These are phyloP conservation scores for Eutolmus rufibarbis DNA, from an alignment of 2,888 invertebrate species.

Conservation along the genomic window DNA sequence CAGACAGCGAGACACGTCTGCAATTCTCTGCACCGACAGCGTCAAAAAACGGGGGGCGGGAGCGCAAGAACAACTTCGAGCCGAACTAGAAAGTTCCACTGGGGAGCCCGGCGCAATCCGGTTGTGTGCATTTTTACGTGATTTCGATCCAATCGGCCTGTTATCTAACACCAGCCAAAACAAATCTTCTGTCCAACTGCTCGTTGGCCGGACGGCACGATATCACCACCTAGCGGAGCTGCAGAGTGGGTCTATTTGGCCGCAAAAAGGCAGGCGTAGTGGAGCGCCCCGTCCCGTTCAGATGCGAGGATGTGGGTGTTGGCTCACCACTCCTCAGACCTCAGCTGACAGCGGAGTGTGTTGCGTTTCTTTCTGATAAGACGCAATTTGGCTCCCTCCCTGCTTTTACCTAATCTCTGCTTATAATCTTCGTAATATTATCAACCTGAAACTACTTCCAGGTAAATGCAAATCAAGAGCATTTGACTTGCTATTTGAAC, in stretches of 20 bases:
- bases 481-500: neutral
- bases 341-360: neutral
- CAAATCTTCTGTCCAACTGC: neutral
- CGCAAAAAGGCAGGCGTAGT: neutral
- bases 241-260: neutral
- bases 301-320: neutral
- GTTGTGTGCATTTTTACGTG: neutral
- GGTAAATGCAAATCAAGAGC: neutral
- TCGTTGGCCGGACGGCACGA: neutral
- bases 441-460: neutral
- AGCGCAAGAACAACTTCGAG: neutral
- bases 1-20: neutral
- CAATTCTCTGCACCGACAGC: neutral
- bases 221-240: neutral
- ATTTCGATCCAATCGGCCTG: neutral
- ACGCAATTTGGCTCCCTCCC: neutral
- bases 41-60: neutral
- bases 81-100: neutral
- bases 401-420: neutral
- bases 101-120: neutral
- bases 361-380: slow-evolving; percentile 7
- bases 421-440: neutral
- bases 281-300: neutral
- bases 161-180: neutral
- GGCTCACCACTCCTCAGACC: neutral